These are phyloP conservation scores for Aphelenchoides fujianensis DNA, from an alignment of 1,140 invertebrate species.

Conservation along the genomic window DNA sequence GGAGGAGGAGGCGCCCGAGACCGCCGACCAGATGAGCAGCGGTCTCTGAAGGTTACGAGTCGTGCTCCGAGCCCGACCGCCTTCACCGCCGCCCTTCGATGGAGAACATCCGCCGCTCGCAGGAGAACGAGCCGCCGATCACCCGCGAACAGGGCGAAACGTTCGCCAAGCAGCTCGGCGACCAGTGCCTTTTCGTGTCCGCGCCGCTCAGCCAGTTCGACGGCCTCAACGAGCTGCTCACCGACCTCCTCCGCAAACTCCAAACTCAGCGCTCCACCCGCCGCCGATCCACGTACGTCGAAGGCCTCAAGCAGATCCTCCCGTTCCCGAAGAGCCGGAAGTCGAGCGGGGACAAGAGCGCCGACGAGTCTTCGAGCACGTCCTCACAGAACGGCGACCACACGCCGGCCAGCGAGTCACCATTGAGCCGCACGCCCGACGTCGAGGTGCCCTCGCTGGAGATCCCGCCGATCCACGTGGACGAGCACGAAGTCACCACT, in stretches of 20 bases:
- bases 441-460: neutral
- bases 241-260: neutral
- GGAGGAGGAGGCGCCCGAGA: too few relatives aligned
- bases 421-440: neutral
- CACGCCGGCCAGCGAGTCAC: neutral
- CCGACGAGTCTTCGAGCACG: neutral
- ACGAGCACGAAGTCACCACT: neutral
- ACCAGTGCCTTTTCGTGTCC: neutral
- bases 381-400: neutral
- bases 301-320: constrained; percentile 1
- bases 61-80: neutral
- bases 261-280: neutral
- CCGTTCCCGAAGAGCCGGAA: neutral
- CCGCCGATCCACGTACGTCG: neutral
- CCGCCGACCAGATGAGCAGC: neutral
- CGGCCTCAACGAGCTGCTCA: neutral
- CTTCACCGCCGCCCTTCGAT: constrained; percentile 5
- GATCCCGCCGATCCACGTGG: neutral
- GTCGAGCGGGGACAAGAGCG: neutral
- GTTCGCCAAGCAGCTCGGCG: neutral
- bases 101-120: constrained; percentile 9
- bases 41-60: constrained; percentile 28
- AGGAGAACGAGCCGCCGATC: neutral
- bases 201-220: constrained; percentile 4
- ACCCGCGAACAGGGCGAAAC: neutral